Conservation (phyloP, 2,888 invertebrate genomes). For the Spodoptera littoralis region DNA sequence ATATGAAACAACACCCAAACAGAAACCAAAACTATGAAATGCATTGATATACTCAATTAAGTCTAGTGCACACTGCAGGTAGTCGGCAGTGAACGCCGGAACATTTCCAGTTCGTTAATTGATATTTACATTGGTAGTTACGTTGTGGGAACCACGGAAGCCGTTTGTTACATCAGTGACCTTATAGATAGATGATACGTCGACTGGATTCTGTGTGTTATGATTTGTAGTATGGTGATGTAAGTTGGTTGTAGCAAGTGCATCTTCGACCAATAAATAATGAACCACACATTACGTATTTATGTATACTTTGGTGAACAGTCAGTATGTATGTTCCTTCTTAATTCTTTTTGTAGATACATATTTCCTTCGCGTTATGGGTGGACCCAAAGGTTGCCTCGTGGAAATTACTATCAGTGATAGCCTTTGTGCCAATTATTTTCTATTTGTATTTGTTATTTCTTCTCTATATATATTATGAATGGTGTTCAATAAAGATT, state of each 20-base stretch:
- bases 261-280: not conserved
- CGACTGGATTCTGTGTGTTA: conserved; percentile 46
- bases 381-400: too few species aligned
- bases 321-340: too few species aligned
- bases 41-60: conserved; percentile 53
- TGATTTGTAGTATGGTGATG: conserved; percentile 38
- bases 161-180: conserved; percentile 53
- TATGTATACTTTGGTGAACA: too few species aligned
- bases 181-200: conserved; percentile 47
- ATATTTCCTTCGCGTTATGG: too few species aligned
- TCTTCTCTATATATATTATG: too few species aligned
- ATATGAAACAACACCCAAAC: conserved; percentile 1
- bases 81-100: conserved; percentile 64
- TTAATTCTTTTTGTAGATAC: too few species aligned
- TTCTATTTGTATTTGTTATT: too few species aligned
- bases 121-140: conserved; percentile 73
- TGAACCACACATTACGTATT: too few species aligned
- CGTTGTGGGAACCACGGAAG: conserved; percentile 53
- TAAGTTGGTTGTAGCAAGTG: not conserved
- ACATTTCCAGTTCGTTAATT: conserved; percentile 74
- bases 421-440: too few species aligned
- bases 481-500: too few species aligned
- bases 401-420: too few species aligned
- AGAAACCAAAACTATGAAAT: conserved; percentile 34
- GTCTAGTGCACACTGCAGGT: conserved; percentile 58